Evolutionary conservation across 2,888 invertebrate genomes (phyloP).

Genomic region (Agapetus fuscipes): DNA sequence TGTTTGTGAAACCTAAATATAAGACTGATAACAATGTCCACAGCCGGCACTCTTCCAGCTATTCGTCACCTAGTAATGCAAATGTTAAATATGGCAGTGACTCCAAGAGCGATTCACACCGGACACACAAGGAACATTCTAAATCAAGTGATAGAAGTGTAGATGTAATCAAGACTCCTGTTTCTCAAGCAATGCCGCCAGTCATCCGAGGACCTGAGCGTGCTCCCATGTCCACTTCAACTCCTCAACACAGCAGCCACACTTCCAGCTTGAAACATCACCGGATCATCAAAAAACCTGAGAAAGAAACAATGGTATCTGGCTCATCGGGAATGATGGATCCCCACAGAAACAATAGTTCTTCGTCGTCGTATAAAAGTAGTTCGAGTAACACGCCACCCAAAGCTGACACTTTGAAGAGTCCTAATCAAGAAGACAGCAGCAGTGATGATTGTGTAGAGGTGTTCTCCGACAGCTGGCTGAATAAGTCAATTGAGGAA

Average conservation of each 20-base stretch:
- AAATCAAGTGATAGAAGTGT: constrained; percentile 7
- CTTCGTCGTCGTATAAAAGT: constrained; percentile 1
- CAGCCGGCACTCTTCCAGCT: constrained; percentile 1
- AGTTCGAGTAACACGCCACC: background rate
- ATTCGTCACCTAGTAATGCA: background rate
- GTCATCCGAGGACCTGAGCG: background rate
- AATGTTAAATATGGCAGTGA: no score
- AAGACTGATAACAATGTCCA: constrained; percentile 15
- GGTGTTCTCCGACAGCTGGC: constrained; percentile 26
- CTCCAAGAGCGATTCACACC: no score
- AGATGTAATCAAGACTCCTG: background rate
- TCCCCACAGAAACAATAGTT: background rate
- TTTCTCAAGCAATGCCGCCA: background rate
- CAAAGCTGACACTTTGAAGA: background rate
- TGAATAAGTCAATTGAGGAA: constrained; percentile 9
- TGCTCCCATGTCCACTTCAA: constrained; percentile 1
- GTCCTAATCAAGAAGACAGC: constrained; percentile 36
- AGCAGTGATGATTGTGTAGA: constrained; percentile 39
- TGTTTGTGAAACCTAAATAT: constrained; percentile 19
- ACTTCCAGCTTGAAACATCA: background rate
- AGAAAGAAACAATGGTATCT: background rate
- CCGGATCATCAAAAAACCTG: background rate
- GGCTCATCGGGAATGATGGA: background rate
- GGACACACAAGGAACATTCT: background rate
- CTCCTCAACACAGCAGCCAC: background rate